A percentile compares a stretch with the other conserved stretches of the same genome.
Conservation (phyloP, 2,888 invertebrate species). For the Plusia festucae region DNA sequence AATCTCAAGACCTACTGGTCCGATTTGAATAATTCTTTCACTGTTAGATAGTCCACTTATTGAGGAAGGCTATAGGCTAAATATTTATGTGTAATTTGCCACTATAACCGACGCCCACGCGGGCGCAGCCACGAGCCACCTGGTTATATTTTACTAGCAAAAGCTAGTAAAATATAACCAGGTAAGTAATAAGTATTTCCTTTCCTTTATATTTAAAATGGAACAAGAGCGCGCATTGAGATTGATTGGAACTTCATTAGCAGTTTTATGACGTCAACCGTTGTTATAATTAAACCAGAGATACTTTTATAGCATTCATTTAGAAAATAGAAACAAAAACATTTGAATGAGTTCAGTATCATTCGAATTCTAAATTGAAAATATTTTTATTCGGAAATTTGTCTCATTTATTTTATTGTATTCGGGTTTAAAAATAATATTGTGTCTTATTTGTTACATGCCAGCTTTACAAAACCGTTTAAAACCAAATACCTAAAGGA, state of each 20-base stretch:
- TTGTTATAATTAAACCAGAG: constrained; percentile 30
- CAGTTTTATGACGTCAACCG: constrained; percentile 53
- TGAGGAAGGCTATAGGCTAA: too few species aligned
- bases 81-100: too few species aligned
- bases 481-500: background rate
- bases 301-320: constrained; percentile 14
- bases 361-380: background rate
- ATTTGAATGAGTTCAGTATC: background rate
- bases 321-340: constrained; percentile 3
- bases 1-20: too few species aligned
- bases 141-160: too few species aligned
- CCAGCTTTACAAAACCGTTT: background rate
- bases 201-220: constrained; percentile 46
- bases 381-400: background rate
- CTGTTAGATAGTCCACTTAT: too few species aligned
- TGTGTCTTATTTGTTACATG: constrained; percentile 1
- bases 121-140: too few species aligned
- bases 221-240: constrained; percentile 21
- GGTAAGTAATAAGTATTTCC: background rate
- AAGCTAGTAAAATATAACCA: background rate
- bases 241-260: constrained; percentile 51
- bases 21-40: too few species aligned
- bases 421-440: background rate
- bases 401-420: background rate
- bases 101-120: too few species aligned